Conservation (phyloP, 2,888 invertebrate species). For the Carterocephalus palaemon region DNA sequence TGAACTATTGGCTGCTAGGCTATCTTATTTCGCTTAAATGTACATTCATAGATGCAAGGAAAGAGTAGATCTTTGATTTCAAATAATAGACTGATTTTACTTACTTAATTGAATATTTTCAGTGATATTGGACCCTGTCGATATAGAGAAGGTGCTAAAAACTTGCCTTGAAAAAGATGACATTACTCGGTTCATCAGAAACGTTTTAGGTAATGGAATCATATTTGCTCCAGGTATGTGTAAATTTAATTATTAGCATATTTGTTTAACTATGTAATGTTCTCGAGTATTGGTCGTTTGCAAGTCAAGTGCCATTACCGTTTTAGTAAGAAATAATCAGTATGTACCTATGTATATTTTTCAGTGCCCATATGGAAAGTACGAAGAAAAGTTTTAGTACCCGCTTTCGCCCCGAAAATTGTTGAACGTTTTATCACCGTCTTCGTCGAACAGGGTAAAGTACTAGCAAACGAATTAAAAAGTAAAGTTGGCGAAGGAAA, state of each 20-base stretch:
- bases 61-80: too few relatives aligned
- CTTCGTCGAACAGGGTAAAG: constrained; percentile 24
- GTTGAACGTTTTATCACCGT: constrained; percentile 25
- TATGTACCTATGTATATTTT: too few relatives aligned
- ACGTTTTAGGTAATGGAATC: constrained; percentile 50
- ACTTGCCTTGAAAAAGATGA: constrained; percentile 60
- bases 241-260: not conserved
- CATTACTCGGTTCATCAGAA: constrained; percentile 51
- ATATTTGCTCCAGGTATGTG: constrained; percentile 58
- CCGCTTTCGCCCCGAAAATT: constrained; percentile 28
- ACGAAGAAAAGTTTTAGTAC: constrained; percentile 28
- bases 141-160: constrained; percentile 53
- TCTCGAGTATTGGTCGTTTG: too few relatives aligned
- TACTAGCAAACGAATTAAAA: constrained; percentile 15
- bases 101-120: constrained; percentile 5
- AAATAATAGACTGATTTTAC: too few relatives aligned
- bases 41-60: too few relatives aligned
- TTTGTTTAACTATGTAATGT: too few relatives aligned
- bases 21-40: too few relatives aligned
- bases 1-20: too few relatives aligned
- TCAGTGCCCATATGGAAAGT: constrained; percentile 30
- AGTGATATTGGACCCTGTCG: constrained; percentile 49
- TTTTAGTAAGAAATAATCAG: too few relatives aligned
- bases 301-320: too few relatives aligned
- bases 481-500: constrained; percentile 10